Conservation (phyloP, 2,113 vertebrate genomes). For the Terrapene triunguis region DNA sequence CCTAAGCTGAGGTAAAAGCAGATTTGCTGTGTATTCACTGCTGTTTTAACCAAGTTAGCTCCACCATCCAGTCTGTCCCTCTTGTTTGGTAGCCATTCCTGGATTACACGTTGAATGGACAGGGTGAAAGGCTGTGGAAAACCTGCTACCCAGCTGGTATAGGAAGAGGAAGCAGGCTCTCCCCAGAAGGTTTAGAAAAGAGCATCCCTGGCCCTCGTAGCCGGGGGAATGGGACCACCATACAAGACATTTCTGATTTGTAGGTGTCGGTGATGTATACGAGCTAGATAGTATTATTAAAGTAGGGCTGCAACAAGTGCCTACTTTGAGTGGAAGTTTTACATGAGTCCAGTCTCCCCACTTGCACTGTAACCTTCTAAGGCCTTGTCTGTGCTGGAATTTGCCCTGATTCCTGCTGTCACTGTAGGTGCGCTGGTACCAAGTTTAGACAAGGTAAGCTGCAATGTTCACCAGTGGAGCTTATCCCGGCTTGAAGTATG, state of each 20-base stretch:
- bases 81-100: fast-evolving
- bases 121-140: neutral
- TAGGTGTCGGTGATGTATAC: neutral
- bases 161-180: neutral
- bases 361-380: neutral
- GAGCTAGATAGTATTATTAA: neutral
- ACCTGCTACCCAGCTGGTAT: neutral
- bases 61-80: neutral
- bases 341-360: neutral
- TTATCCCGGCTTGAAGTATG: neutral
- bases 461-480: neutral
- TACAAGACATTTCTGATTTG: neutral
- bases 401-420: neutral
- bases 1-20: neutral
- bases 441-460: neutral
- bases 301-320: neutral
- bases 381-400: neutral
- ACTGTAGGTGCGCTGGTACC: neutral
- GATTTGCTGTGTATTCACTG: too few relatives aligned
- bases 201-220: neutral
- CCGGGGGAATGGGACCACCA: neutral
- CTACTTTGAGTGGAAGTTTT: neutral
- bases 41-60: neutral
- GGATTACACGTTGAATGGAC: neutral
- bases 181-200: neutral